Conservation (phyloP, 2,888 invertebrate genomes). For the Dione vanillae region DNA sequence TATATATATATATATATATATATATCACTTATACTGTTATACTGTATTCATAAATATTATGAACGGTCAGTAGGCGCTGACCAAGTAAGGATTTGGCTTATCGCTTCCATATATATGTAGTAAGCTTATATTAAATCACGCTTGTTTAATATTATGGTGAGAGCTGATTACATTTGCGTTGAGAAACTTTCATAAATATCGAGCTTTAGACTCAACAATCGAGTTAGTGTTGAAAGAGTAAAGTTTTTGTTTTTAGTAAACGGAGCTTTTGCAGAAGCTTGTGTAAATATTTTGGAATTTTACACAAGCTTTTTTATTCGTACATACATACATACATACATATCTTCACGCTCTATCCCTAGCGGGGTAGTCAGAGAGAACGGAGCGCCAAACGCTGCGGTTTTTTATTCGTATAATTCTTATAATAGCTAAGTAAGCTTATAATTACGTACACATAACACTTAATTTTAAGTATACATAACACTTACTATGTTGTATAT, state of each 20-base stretch:
- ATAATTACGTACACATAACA: too few species aligned
- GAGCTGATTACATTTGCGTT: neutral
- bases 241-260: conserved; percentile 13
- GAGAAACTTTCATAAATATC: conserved; percentile 4
- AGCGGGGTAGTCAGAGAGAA: too few species aligned
- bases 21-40: neutral
- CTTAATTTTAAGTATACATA: too few species aligned
- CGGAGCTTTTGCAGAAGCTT: neutral
- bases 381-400: too few species aligned
- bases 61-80: neutral
- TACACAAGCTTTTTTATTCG: too few species aligned
- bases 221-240: neutral
- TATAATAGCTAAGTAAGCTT: too few species aligned
- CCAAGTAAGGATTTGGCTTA: neutral
- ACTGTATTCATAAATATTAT: neutral
- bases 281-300: neutral
- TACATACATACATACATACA: too few species aligned
- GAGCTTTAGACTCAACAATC: conserved; percentile 20
- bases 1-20: too few species aligned
- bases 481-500: too few species aligned
- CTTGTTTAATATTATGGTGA: neutral
- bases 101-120: neutral
- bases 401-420: too few species aligned
- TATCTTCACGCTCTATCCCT: too few species aligned
- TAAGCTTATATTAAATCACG: conserved; percentile 9